These are phyloP conservation scores for Sebastes paucispinis DNA, from an alignment of 2,797 vertebrate species.

Conservation along the genomic window DNA sequence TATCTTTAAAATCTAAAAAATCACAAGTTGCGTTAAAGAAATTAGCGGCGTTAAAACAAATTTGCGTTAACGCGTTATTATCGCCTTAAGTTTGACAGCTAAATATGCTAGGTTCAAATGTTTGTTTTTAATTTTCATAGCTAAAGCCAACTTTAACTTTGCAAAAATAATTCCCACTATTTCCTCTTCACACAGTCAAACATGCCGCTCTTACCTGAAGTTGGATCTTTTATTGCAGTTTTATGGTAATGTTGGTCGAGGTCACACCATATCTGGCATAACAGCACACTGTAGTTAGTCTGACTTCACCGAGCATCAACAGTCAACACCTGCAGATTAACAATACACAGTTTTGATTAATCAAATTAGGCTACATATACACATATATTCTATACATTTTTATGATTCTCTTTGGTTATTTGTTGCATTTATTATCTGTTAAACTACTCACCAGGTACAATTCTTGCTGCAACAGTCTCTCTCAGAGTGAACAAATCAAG, in stretches of 20 bases:
- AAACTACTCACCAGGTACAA: constrained; percentile 12
- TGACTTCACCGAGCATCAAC: too few relatives aligned
- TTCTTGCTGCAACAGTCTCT: not conserved
- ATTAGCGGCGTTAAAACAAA: too few relatives aligned
- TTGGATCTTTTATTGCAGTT: not conserved
- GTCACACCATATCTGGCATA: not conserved
- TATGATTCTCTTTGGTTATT: not conserved
- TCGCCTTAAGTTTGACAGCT: too few relatives aligned
- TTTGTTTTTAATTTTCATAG: not conserved
- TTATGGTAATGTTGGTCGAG: not conserved
- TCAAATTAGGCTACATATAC: not conserved
- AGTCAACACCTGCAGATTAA: not conserved
- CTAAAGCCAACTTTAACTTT: not conserved
- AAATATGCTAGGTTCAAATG: not conserved
- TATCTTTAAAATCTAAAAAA: too few relatives aligned
- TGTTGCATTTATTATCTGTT: not conserved
- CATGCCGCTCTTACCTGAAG: not conserved
- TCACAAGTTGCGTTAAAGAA: too few relatives aligned
- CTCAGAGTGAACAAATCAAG: not conserved
- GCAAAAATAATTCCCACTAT: not conserved
- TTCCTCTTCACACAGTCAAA: not conserved
- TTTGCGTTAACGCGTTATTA: too few relatives aligned
- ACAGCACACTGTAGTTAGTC: not conserved
- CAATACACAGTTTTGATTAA: not conserved
- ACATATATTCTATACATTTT: not conserved